Conservation (phyloP, 2,888 invertebrate genomes). For the Eustalomyia histrio region DNA sequence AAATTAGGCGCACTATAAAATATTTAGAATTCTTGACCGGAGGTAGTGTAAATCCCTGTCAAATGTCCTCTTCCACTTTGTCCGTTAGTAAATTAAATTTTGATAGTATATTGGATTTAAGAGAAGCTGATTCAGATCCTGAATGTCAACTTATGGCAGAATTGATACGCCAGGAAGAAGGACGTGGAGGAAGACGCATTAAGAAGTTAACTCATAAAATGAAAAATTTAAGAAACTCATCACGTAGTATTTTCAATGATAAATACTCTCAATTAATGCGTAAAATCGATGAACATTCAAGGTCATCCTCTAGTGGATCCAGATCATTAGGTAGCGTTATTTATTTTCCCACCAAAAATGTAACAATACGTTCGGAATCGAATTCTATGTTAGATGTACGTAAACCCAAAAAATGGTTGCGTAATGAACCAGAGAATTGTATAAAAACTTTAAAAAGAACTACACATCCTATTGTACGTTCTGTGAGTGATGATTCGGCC, state of each 20-base stretch:
- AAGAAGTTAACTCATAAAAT: slow-evolving; percentile 82
- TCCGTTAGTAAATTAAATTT: slow-evolving; percentile 64
- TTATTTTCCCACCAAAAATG: slow-evolving; percentile 76
- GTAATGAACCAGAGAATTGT: slow-evolving; percentile 16
- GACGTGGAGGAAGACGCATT: slow-evolving; percentile 81
- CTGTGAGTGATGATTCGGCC: slow-evolving; percentile 74
- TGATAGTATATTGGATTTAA: slow-evolving; percentile 55
- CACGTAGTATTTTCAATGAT: slow-evolving; percentile 83
- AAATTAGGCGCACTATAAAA: slow-evolving; percentile 77
- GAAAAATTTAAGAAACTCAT: slow-evolving; percentile 83
- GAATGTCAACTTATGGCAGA: slow-evolving; percentile 71
- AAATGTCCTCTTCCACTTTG: slow-evolving; percentile 56
- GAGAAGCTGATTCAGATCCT: slow-evolving; percentile 74
- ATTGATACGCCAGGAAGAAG: slow-evolving; percentile 82
- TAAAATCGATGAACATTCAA: slow-evolving; percentile 80
- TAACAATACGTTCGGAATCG: slow-evolving; percentile 61
- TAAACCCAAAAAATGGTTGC: slow-evolving; percentile 63
- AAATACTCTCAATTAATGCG: slow-evolving; percentile 83
- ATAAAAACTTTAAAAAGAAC: slow-evolving; percentile 49
- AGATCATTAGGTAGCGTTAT: slow-evolving; percentile 81
- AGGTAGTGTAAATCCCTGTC: slow-evolving; percentile 70
- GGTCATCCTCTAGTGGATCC: slow-evolving; percentile 77
- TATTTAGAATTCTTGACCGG: slow-evolving; percentile 83
- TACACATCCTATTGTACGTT: slow-evolving; percentile 71
- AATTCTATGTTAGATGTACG: slow-evolving; percentile 64